Evolutionary conservation across 2,888 invertebrate species (phyloP), one percentile per base, ranked within the genome.

Genomic region (Leucozona laternaria): DNA sequence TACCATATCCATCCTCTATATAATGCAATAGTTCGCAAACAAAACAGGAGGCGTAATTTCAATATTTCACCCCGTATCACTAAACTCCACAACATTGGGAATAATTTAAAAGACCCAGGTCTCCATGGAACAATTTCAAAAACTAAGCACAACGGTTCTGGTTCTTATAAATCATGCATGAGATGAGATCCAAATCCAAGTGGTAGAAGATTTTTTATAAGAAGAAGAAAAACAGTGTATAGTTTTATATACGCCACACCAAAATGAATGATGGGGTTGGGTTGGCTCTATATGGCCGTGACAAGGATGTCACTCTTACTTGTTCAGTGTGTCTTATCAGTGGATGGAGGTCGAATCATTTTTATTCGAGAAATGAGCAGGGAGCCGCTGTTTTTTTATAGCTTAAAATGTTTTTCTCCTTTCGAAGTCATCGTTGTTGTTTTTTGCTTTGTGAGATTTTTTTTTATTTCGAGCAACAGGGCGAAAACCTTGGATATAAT

Each of bases 81-180:
- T 20, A n/a, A 43, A 50, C 53, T 62, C 28, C 70, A 34, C 45
- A 75, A 34, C 34, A 11, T n/a, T 55, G 25, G 53, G 55, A 57
- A 50, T 70, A 11, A 62, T 81, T 76, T 48, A 11, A 62, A 75
- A 50, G 55, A 28, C 20, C 17, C 68, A 73, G 13, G n/a, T 66
- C 71, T 45, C 57, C 40, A 40, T 58, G 81, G 71, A 71, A 31
- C 70, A 60, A 75, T 75, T 70, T 43, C 22, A 22, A 37, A 68
- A 58, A 64, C 64, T 60, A 34, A 80, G 28, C 64, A 78, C 55
- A 75, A 83, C 76, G 62, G 31, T 48, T 64, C 71, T 43, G 22
- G 60, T 20, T 15, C 40, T 53, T 78, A 62, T 76, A 79, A 79
- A 79, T 79, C 79, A 66, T 71, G 64, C 70, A 71, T 64, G 50